phyloP scores from a whole-genome alignment of 2,113 vertebrate species.

The Tetrax tetrax region DNA sequence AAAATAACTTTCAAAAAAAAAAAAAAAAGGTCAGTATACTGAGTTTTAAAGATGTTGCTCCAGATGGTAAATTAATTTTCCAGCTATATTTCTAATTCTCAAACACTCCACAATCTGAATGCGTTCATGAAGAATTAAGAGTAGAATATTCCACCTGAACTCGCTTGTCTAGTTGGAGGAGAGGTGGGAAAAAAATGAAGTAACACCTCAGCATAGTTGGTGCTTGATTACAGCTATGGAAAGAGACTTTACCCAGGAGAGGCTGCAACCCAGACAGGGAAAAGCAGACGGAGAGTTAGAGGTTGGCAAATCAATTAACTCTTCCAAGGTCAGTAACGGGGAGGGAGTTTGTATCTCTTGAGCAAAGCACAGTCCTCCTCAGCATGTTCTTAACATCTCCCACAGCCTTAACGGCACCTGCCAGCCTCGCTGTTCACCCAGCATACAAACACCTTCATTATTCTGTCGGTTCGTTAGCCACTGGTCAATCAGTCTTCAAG shows the following conservation, averaged over 20 bases:
- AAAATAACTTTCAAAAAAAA: too few relatives aligned
- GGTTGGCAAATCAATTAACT: neutral
- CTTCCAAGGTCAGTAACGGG: neutral
- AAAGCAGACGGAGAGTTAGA: neutral
- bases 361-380: neutral
- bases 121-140: neutral
- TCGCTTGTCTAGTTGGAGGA: neutral
- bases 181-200: neutral
- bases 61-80: neutral
- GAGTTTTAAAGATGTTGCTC: neutral
- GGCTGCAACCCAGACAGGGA: neutral
- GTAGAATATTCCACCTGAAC: neutral
- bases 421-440: neutral
- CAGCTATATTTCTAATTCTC: neutral
- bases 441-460: neutral
- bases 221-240: neutral
- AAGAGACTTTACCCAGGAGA: slow-evolving; percentile 22
- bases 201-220: neutral
- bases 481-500: neutral
- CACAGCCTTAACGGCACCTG: neutral
- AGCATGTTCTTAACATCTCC: neutral
- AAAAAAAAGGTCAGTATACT: rapidly evolving
- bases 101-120: neutral
- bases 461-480: neutral
- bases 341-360: neutral